Percentiles rank a stretch among this genome's conserved stretches.
Conservation (phyloP, 1,140 invertebrate genomes). For the Bombus waltoni region DNA sequence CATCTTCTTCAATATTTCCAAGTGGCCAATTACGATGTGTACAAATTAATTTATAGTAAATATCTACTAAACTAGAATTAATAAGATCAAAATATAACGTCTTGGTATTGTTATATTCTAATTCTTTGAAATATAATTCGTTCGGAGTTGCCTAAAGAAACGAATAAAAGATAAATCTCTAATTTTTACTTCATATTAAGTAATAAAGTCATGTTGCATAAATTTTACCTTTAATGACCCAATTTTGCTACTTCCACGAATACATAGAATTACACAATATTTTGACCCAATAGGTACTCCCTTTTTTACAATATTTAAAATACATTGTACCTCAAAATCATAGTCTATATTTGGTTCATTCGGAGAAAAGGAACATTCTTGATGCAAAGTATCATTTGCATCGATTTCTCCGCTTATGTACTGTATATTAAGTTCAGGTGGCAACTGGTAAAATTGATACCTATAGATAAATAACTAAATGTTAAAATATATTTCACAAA, state of each 20-base stretch:
- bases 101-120: conserved; percentile 56
- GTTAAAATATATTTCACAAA: neutral
- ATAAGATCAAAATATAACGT: conserved; percentile 63
- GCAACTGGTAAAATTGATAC: conserved; percentile 59
- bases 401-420: conserved; percentile 55
- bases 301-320: conserved; percentile 48
- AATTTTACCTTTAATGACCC: conserved; percentile 69
- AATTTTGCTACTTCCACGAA: conserved; percentile 62
- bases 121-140: conserved; percentile 66
- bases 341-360: conserved; percentile 57
- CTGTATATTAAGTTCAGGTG: conserved; percentile 62
- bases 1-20: conserved; percentile 52
- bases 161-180: neutral
- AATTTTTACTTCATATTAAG: neutral
- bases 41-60: conserved; percentile 66
- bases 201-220: neutral
- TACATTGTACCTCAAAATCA: conserved; percentile 65
- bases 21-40: conserved; percentile 42
- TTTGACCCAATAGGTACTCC: conserved; percentile 42
- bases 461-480: conserved; percentile 47
- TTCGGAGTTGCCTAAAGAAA: conserved; percentile 66
- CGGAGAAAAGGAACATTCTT: conserved; percentile 71
- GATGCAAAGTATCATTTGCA: conserved; percentile 69
- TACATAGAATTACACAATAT: conserved; percentile 23
- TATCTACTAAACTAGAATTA: conserved; percentile 69